Evolutionary conservation across 2,888 invertebrate genomes (phyloP).

Genomic region (Thysanoteuthis rhombus): DNA sequence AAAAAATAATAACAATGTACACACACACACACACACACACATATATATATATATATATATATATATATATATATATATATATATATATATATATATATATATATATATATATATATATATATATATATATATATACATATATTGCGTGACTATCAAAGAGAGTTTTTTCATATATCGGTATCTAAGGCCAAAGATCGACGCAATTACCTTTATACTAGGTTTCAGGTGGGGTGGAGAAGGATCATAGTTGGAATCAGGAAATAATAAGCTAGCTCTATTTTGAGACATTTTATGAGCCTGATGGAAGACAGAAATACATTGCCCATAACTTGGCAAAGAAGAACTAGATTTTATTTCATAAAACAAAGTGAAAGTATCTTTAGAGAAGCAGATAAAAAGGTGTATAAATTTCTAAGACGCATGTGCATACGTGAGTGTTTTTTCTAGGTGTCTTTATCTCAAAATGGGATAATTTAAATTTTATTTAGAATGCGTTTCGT

Average conservation of each 20-base stretch:
- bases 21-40: no score
- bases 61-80: neutral
- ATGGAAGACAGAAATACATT: neutral
- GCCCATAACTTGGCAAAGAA: no score
- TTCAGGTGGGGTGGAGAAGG: no score
- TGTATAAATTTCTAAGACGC: neutral
- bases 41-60: neutral
- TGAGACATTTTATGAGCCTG: neutral
- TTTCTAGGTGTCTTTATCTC: neutral
- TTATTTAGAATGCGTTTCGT: neutral
- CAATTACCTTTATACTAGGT: no score
- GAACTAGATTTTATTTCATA: neutral
- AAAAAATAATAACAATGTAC: no score
- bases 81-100: neutral
- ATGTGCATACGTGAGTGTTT: neutral
- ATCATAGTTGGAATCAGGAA: neutral
- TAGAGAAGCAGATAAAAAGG: neutral
- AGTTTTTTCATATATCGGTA: no score
- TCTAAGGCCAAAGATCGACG: no score
- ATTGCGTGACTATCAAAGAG: neutral
- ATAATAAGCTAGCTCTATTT: neutral
- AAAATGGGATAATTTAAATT: neutral
- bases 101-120: slow-evolving; percentile 1
- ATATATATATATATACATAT: neutral
- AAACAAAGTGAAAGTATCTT: neutral